Base-by-base conservation (phyloP, 2,797 vertebrate genomes). In the Tokudaia tokunoshimensis region DNA sequence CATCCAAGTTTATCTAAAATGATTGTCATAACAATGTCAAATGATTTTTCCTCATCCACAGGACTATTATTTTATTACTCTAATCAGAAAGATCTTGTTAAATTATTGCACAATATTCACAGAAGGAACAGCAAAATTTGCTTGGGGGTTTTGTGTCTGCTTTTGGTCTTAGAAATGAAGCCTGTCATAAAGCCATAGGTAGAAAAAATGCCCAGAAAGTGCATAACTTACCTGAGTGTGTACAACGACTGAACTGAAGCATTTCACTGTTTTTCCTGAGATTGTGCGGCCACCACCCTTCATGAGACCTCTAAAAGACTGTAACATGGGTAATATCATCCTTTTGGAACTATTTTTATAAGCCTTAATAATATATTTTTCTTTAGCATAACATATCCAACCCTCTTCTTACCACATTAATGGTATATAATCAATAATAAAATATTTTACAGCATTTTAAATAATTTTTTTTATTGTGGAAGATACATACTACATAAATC, bases 361-460 rank as follows among this genome's bases (percentile, higher is more conserved):
- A 80, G 14, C 0, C 4, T 61, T 75, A 52, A 19, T 26, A 91
- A 82, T 72, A 63, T 93, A 59, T 91, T 86, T 89, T 94, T 47
- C 34, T 70, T 95, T 74, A 89, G 55, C 29, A 4, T 13, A 91
- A 29, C 29, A 12, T 81, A 89, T 37, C 17, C 12, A 92, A 92
- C 83, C 92, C 80, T 72, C 8, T 70, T 82, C 92, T 96, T 20
- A 94, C 82, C 22, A 78, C 37, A 4, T 55, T 94, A n/a, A 78
- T 94, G 29, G 52, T 44, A 80, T 65, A 67, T 72, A 92, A 76
- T 74, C 67, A 6, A 55, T 52, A 74, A 81, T 78, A 26, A 86
- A 47, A 78, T 52, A 94, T 80, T 94, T 96, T 90, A 76, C 6
- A 80, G 61, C n/a, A 19, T 78, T 91, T 96, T 93, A 74, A 70